Evolutionary conservation across 2,888 invertebrate species (phyloP), one percentile per base, ranked within the genome.

Genomic region (Temnothorax rugatulus): DNA sequence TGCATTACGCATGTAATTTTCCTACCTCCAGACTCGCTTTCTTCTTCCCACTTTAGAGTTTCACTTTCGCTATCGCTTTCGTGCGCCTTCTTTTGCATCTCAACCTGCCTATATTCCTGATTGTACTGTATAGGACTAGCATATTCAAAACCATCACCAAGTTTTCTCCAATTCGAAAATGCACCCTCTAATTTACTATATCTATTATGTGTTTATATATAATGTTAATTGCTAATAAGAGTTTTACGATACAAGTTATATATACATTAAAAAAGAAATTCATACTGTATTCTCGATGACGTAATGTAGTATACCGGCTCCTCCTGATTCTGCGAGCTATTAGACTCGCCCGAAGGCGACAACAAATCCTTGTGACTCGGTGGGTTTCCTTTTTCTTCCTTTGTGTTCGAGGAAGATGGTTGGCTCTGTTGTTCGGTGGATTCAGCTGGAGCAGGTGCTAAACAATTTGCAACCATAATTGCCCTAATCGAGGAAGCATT

Each of bases 401-500:
- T 92, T 13, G 86, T 81, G 86, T 90, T 91, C 9, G 93, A 92
- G 66, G 90, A 93, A 52, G 93, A 93, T 25, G 91, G 91, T 83
- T 92, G 91, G 86, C 87, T 91, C 50, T 92, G 92, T 84, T 90
- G 92, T 84, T 90, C 89, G 86, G 92, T 93, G n/a, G 90, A 87
- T 89, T 94, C 94, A 8, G 91, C 89, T 41, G 92, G 89, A 21
- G 93, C 92, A 9, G 94, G 95, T 44, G 96, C 95, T 75, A 96
- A 93, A 93, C 97, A 97, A 93, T 97, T 96, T 0, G 97, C 97
- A 66, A 98, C 96, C 96, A 97, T 97, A 54, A 98, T 96, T 8
- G 97, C 96, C 69, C 98, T 96, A 61, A 98, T 96, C 0, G 97
- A 97, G 91, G 97, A 97, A 4, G 97, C 97, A 95, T 97, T 98